Base-by-base conservation (phyloP, 2,888 invertebrate species). In the Nezara viridula region DNA sequence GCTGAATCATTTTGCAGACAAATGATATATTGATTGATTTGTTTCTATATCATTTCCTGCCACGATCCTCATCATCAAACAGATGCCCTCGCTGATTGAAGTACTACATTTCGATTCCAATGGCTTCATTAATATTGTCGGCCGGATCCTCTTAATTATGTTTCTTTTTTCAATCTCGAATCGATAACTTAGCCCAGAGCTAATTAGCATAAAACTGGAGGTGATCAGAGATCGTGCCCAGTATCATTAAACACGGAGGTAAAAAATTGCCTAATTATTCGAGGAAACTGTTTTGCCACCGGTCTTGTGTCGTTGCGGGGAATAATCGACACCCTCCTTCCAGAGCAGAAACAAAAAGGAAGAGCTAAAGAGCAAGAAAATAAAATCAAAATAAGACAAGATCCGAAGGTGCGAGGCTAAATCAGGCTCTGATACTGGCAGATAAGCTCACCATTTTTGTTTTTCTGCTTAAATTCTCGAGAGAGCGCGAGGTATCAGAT, bases 381-480 rank as follows among this genome's bases (percentile, higher is more conserved):
- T 44, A 40, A 77, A 77, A 77, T 40, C 44, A 40, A 81, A 81
- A n/a, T 12, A n/a, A 47, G 81, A 12, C 44, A 44, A 47, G 44
- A 81, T 24, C 21, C 19, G n/a, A 55, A 86, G 86, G 60, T 86
- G 86, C 55, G 86, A 86, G 60, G 40, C 86, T 86, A 86, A 86
- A 86, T 86, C 86, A 86, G 86, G 24, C 60, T 37, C 40, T 40
- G 55, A 55, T 55, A 55, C 52, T 86, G 52, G 40, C 52, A 86
- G 86, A 86, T 86, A 86, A 86, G 86, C 32, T 52, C 40, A 55
- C 27, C 19, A 55, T 86, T 86, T 86, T 86, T 40, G 86, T 86
- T 86, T 86, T 86, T 86, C 50, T 55, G 37, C 60, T 86, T 60
- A 60, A 86, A 86, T 55, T 60, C 86, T 86, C 60, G 44, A n/a